Evolutionary conservation across 2,797 vertebrate species (phyloP).

Genomic region (Loriculus beryllinus): DNA sequence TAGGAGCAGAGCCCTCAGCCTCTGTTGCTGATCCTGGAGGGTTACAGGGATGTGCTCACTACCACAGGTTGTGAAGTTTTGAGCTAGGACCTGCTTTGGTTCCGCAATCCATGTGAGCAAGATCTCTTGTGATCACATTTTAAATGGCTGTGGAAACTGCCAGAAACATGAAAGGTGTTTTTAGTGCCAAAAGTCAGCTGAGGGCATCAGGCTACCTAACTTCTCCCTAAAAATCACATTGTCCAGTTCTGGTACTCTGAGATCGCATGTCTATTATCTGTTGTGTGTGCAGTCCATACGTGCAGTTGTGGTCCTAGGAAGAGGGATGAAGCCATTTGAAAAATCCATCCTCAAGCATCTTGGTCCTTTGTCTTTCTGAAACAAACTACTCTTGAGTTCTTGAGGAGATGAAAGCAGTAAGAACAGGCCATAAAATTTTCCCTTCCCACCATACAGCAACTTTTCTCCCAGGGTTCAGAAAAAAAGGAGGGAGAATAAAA

Average conservation of each 20-base stretch:
- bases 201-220: neutral
- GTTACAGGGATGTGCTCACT: neutral
- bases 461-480: neutral
- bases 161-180: neutral
- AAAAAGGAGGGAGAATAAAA: neutral
- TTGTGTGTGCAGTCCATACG: neutral
- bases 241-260: neutral
- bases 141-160: neutral
- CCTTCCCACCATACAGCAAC: neutral
- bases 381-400: neutral
- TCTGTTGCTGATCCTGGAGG: neutral
- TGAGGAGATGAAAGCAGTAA: neutral
- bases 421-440: neutral
- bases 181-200: neutral
- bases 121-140: neutral
- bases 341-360: neutral
- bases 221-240: neutral
- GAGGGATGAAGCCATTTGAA: neutral
- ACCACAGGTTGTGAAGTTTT: neutral
- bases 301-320: neutral
- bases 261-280: neutral
- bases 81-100: neutral
- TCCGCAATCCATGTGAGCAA: fast-evolving
- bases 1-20: neutral
- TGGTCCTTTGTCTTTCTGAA: neutral